Evolutionary conservation across 2,888 invertebrate species (phyloP).

Genomic region (Troilus luridus): DNA sequence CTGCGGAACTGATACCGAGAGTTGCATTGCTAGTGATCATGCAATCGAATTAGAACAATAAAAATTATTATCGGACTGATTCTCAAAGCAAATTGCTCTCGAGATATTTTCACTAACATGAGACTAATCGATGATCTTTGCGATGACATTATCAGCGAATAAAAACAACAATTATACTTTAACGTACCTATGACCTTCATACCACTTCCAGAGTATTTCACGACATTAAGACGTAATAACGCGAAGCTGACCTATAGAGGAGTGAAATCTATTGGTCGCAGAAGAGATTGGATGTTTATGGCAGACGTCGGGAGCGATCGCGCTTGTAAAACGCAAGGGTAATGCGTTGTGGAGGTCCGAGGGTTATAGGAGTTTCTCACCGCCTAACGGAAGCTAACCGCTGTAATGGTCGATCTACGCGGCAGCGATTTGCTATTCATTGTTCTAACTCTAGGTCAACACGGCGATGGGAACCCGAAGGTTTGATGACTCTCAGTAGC

Average conservation of each 20-base stretch:
- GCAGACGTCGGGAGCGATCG: not conserved
- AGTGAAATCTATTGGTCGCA: constrained; percentile 38
- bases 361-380: not conserved
- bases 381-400: constrained; percentile 16
- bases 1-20: no score
- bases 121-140: not conserved
- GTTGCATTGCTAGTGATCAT: not conserved
- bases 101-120: not conserved
- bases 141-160: not conserved
- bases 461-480: not conserved
- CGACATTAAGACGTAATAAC: constrained; percentile 17
- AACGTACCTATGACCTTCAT: not conserved
- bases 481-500: not conserved
- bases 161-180: not conserved
- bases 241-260: constrained; percentile 1
- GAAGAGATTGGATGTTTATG: constrained; percentile 8
- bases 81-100: not conserved
- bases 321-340: constrained; percentile 1
- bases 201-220: not conserved
- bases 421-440: constrained; percentile 8
- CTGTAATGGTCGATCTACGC: not conserved
- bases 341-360: not conserved
- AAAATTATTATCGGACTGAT: not conserved
- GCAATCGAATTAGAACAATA: not conserved
- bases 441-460: constrained; percentile 7